Evolutionary conservation across 2,888 invertebrate species (phyloP), one percentile per base, ranked within the genome.

Genomic region (Cataglyphis livida): DNA sequence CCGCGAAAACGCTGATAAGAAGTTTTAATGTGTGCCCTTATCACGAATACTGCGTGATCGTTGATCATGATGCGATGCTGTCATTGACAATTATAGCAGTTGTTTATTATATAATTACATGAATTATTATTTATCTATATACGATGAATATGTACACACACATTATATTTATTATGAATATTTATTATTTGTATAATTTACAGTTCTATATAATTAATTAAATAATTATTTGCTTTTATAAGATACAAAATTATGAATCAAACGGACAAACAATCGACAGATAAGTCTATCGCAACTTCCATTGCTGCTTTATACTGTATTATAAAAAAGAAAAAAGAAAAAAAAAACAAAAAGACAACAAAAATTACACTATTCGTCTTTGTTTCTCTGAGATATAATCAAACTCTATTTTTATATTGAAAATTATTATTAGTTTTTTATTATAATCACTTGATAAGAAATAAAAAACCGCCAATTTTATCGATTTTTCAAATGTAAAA

Each of bases 1-100:
- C 78, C 78, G 35, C 25, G 59, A 61, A 71, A 79, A 44, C 12
- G 18, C 12, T 35, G 78, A 79, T 79, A 79, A 71, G 35, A 7
- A 28, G 18, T 35, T 35, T 71, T 78, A 18, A 25, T 78, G 21
- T 32, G 18, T 48, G 12, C 35, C 44, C 59, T 79, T 79, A 79
- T 78, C 57, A 78, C 41, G 41, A 7, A 57, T 21, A 57, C 6
- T 44, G 32, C 32, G 12, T 18, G 35, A 57, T 44, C 32, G n/a
- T 41, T 35, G 18, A 78, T 78, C 10, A 7, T 21, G 12, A 59
- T 71, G 71, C 32, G 12, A 59, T 71, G 71, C 32, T 44, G 28
- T 12, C 21, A 18, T 41, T 70, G n/a, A 32, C 18, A 41, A 68
- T 15, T 12, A 65, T 15, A 70, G 9, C 10, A 15, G 15, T 32